phyloP scores from a whole-genome alignment of 2,113 vertebrate species.

The Orthonyx spaldingii region DNA sequence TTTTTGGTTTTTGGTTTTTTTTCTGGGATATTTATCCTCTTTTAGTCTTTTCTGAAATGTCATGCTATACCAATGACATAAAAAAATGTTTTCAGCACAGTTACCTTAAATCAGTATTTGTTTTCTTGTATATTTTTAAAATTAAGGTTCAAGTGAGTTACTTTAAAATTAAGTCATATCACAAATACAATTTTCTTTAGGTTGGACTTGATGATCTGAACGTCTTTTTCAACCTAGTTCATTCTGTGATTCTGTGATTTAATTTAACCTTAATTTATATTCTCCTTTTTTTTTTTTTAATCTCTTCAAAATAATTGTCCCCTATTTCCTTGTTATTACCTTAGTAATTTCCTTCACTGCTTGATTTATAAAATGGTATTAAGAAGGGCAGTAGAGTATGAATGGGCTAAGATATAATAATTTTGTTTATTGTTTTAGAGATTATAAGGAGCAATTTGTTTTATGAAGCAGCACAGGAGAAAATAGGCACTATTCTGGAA shows the following conservation, averaged over 20 bases:
- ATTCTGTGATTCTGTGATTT: too few relatives aligned
- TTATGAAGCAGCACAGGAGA: slow-evolving; percentile 3
- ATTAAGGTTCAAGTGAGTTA: neutral
- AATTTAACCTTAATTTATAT: neutral
- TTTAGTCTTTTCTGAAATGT: neutral
- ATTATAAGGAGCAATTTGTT: slow-evolving; percentile 24
- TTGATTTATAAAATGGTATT: slow-evolving; percentile 9
- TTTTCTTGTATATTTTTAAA: neutral
- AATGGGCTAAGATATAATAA: slow-evolving; percentile 1
- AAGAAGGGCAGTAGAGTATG: neutral
- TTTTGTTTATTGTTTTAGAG: slow-evolving; percentile 39
- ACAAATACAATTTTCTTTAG: neutral
- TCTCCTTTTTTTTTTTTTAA: neutral
- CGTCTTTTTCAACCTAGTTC: too few relatives aligned
- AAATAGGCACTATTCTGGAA: neutral
- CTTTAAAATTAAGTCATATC: neutral
- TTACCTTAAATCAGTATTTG: neutral
- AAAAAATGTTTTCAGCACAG: neutral
- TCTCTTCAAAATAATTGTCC: neutral
- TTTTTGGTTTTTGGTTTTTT: neutral
- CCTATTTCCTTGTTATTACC: neutral
- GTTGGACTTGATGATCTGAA: too few relatives aligned
- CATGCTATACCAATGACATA: neutral
- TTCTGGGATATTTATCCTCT: neutral
- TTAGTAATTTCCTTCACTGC: neutral